Base-by-base conservation (phyloP, 2,797 vertebrate genomes). In the Pempheris klunzingeri region DNA sequence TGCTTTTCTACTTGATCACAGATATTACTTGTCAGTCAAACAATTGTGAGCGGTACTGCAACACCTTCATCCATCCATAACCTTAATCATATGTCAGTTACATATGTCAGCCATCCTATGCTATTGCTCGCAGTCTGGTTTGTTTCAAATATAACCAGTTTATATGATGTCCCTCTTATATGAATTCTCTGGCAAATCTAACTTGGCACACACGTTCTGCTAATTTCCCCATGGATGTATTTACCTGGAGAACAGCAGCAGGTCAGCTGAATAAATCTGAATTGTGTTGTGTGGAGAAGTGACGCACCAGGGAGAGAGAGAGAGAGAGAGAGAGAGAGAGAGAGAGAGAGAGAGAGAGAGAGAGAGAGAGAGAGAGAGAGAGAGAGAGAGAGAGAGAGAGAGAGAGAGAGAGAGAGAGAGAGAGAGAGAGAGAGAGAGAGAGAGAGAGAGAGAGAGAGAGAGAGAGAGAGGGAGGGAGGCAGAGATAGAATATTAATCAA, bases 401-500 rank as follows among this genome's bases (percentile, higher is more conserved):
- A 47, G 61, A 26, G 70, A 41, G 8, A 68, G 38, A 22, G 26
- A 26, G 64, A 38, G 63, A 46, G 64, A 38, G 43, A 52, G 10
- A 66, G 75, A 90, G 85, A 70, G 15, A 80, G 75, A 87, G n/a
- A 15, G 46, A 38, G 54, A 47, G 24, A 8, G n/a, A 44, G 61
- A 47, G 61, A 26, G 70, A 41, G 8, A 68, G 38, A 22, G 26
- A 15, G 46, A 38, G 54, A 47, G 24, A 8, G n/a, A 44, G 61
- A 47, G 61, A 26, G 70, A 41, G 8, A 68, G 38, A 22, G 26
- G 26, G 64, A 38, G 63, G 43, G 64, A 38, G 43, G 54, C 10
- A 66, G 75, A 90, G 85, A 70, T 18, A 80, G 75, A 87, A 92
- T 90, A 92, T 94, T 94, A 93, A 95, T 95, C 93, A 90, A 91